Base-by-base conservation (phyloP, 2,888 invertebrate genomes). In the Pherbina coryleti region DNA sequence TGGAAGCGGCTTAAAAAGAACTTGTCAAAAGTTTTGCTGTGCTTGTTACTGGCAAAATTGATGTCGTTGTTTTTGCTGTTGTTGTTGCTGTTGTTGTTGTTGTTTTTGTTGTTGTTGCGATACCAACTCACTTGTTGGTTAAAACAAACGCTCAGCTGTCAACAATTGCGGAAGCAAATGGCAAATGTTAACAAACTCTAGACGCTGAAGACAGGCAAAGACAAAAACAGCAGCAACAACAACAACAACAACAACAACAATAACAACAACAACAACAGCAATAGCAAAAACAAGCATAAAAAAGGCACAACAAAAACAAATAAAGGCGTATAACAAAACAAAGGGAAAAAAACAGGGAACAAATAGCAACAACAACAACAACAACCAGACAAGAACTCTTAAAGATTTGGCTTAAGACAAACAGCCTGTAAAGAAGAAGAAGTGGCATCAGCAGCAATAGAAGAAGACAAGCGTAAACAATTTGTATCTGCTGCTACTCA, bases 361-460 rank as follows among this genome's bases (percentile, higher is more conserved):
- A 11, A 2, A 5, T 9, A 49, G 11, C 3, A 49, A 25, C 3
- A 66, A 25, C 3, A 66, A 37, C 67, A 67, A 49, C 67, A 67
- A 51, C 19, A 44, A 44, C n/a, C 22, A 67, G 19, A 25, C 14
- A 0, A 67, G 14, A 67, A 66, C 66, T 37, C 66, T 67, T 67
- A 19, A 44, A 67, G 44, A 44, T 60, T 60, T 60, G 60, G 34
- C 70, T 78, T 71, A 76, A 79, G 75, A 81, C 79, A 82, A 80
- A 82, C 75, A 78, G 76, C 78, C 79, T 80, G 80, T 82, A 84
- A 86, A 49, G 64, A 5, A 64, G 49, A 17, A n/a, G 14, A 17
- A 8, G 72, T 60, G 25, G 14, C 25, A 17, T 19, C 31, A 44
- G 11, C 44, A 44, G 17, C 22, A 44, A 37, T 37, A 60, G 11